Percentiles rank a stretch among this genome's conserved stretches.
Conservation (phyloP, 2,113 vertebrate genomes). For the Proteles cristata region DNA sequence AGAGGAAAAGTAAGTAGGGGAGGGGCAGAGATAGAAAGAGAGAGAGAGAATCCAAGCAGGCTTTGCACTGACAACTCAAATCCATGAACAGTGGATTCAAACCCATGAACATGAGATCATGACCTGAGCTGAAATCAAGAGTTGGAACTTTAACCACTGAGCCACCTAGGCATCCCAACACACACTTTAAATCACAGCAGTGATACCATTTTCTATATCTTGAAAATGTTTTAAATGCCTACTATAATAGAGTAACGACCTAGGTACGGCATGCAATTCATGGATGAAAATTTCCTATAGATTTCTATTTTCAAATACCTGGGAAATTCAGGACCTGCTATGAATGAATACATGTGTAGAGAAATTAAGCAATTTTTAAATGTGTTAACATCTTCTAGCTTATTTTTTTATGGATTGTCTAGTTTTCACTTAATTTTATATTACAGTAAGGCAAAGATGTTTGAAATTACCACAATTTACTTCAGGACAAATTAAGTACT, state of each 20-base stretch:
- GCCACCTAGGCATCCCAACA: too few relatives aligned
- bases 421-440: not conserved
- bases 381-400: not conserved
- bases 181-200: not conserved
- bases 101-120: too few relatives aligned
- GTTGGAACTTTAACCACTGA: too few relatives aligned
- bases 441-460: not conserved
- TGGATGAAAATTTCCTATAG: not conserved
- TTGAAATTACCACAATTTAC: not conserved
- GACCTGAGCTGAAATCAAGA: too few relatives aligned
- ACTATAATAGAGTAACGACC: not conserved
- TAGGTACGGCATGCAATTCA: not conserved
- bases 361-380: not conserved
- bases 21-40: too few relatives aligned
- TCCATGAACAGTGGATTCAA: too few relatives aligned
- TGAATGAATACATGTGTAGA: not conserved
- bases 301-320: not conserved
- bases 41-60: too few relatives aligned
- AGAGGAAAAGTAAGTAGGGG: too few relatives aligned
- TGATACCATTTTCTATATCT: not conserved
- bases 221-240: not conserved
- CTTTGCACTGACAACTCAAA: too few relatives aligned
- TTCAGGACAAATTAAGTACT: not conserved
- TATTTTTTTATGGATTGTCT: not conserved
- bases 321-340: not conserved